Conservation (phyloP, 2,888 invertebrate genomes). For the Drosophila bunnanda region DNA sequence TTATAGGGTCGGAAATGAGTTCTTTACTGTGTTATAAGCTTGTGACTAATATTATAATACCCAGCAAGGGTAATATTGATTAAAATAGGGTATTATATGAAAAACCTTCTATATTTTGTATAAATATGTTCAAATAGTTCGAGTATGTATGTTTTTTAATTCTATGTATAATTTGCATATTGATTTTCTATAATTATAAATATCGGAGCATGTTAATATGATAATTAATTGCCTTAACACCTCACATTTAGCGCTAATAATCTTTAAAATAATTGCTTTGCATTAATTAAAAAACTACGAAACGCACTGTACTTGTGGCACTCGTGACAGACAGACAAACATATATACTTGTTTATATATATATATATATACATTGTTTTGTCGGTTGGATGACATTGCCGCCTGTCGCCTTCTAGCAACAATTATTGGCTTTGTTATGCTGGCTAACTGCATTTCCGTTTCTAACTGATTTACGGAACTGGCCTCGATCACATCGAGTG, state of each 20-base stretch:
- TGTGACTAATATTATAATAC: too few species aligned
- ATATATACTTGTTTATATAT: slow-evolving; percentile 1
- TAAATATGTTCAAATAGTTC: too few species aligned
- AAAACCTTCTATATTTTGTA: too few species aligned
- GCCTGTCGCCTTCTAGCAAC: slow-evolving; percentile 59
- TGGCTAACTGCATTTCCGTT: slow-evolving; percentile 66
- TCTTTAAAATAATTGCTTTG: neutral
- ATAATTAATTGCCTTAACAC: neutral
- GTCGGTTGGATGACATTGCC: slow-evolving; percentile 62
- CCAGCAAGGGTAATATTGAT: too few species aligned
- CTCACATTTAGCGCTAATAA: neutral
- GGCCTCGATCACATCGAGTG: slow-evolving; percentile 54
- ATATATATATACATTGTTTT: slow-evolving; percentile 11
- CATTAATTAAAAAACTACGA: neutral
- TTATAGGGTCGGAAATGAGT: too few species aligned
- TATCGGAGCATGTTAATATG: too few species aligned
- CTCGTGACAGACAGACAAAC: slow-evolving; percentile 3
- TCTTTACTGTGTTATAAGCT: too few species aligned
- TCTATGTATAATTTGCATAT: too few species aligned
- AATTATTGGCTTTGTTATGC: slow-evolving; percentile 67
- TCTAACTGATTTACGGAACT: slow-evolving; percentile 75
- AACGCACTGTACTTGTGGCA: slow-evolving; percentile 13
- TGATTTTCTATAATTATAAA: too few species aligned
- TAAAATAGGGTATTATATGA: too few species aligned
- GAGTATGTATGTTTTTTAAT: too few species aligned